Evolutionary conservation across 2,797 vertebrate genomes (phyloP).

Genomic region (Anolis apletophallus): DNA sequence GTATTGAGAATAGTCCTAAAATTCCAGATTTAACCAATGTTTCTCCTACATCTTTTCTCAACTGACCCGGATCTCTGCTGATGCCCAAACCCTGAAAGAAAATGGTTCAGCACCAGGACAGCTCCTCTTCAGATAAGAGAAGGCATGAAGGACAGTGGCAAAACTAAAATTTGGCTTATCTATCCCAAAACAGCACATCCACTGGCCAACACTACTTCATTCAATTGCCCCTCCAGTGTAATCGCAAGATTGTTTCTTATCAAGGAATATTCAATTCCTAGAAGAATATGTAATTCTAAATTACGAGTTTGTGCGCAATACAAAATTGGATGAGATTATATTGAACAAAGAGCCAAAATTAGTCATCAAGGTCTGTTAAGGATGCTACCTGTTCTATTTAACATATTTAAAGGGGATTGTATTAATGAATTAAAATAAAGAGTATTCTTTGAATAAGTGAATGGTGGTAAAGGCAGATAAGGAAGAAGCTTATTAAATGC

Average conservation of each 20-base stretch:
- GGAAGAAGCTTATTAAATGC: not conserved
- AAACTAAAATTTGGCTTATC: no score
- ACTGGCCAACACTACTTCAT: no score
- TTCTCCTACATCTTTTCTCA: no score
- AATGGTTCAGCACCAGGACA: no score
- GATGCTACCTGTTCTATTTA: not conserved
- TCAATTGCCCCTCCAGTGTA: not conserved
- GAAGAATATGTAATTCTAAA: not conserved
- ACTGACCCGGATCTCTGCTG: no score
- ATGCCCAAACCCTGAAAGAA: no score
- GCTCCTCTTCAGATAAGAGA: no score
- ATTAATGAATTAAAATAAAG: conserved; percentile 11
- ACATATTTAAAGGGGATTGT: not conserved
- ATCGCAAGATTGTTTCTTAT: not conserved
- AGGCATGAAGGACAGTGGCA: no score
- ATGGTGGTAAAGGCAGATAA: not conserved
- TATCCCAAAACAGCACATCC: no score
- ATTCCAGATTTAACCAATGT: not conserved
- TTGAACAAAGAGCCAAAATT: not conserved
- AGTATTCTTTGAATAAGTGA: not conserved
- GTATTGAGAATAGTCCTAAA: not conserved
- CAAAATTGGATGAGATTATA: not conserved
- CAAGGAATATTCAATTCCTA: not conserved
- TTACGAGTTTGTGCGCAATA: not conserved
- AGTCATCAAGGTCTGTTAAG: not conserved